A percentile compares a stretch with the other conserved stretches of the same genome.
Evolutionary conservation across 1,140 invertebrate genomes (phyloP).

Genomic region (Drosophila truncata): DNA sequence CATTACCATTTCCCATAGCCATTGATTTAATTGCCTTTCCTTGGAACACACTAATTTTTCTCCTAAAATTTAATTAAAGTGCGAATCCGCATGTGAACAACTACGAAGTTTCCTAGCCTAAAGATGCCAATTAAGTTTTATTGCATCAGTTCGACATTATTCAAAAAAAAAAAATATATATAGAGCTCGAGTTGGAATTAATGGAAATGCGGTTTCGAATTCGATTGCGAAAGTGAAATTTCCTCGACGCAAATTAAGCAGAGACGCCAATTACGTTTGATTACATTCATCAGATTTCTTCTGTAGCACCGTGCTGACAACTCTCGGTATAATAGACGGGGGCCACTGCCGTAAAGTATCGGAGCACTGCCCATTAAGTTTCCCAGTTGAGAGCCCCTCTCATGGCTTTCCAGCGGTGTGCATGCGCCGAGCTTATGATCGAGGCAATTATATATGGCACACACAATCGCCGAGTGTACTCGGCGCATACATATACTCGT

Average conservation of each 20-base stretch:
- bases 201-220: constrained; percentile 23
- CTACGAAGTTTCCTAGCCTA: constrained; percentile 19
- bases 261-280: constrained; percentile 59
- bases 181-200: constrained; percentile 12
- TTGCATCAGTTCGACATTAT: constrained; percentile 18
- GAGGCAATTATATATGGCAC: constrained; percentile 72
- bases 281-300: constrained; percentile 65
- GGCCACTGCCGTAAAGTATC: constrained; percentile 52
- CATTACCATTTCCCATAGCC: neutral
- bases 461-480: constrained; percentile 33
- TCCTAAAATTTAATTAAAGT: constrained; percentile 31
- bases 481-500: constrained; percentile 15
- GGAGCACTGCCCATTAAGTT: constrained; percentile 68
- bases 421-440: constrained; percentile 77
- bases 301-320: constrained; percentile 56
- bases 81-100: constrained; percentile 14
- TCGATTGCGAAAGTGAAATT: constrained; percentile 55
- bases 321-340: constrained; percentile 37
- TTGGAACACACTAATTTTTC: constrained; percentile 6
- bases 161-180: constrained; percentile 14
- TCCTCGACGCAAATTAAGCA: constrained; percentile 33
- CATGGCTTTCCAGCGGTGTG: constrained; percentile 34
- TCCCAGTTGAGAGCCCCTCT: constrained; percentile 59
- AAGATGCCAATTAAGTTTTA: constrained; percentile 29
- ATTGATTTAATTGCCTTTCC: constrained; percentile 15